Evolutionary conservation across 2,888 invertebrate species (phyloP).

Genomic region (Rhagonycha lutea): DNA sequence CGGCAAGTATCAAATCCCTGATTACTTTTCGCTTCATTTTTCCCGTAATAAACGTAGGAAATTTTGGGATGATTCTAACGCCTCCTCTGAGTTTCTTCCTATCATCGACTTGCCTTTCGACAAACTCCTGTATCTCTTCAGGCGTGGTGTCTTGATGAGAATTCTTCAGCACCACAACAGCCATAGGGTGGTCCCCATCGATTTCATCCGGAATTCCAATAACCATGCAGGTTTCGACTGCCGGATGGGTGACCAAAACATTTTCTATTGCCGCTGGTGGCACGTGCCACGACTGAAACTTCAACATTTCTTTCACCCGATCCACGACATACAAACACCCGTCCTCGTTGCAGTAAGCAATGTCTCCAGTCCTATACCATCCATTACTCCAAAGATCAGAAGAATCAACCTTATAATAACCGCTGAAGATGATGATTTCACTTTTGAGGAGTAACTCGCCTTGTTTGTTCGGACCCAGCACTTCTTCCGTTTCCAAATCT

Average conservation of each 20-base stretch:
- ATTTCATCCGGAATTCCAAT: conserved; percentile 46
- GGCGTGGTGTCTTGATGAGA: neutral
- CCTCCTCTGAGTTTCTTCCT: conserved; percentile 1
- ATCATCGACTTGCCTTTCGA: neutral
- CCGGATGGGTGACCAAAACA: conserved; percentile 43
- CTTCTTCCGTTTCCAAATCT: conserved; percentile 52
- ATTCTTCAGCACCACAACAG: conserved; percentile 38
- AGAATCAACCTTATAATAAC: conserved; percentile 57
- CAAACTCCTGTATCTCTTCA: neutral
- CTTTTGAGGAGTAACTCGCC: conserved; percentile 61
- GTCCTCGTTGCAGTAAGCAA: conserved; percentile 57
- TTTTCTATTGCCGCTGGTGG: conserved; percentile 45
- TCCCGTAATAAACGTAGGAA: neutral
- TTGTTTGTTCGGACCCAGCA: conserved; percentile 54
- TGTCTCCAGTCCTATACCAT: conserved; percentile 60
- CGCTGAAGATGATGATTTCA: conserved; percentile 44
- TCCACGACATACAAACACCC: conserved; percentile 57
- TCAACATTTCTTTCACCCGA: conserved; percentile 58
- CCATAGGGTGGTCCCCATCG: conserved; percentile 48
- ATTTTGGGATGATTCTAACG: neutral
- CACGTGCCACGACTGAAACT: conserved; percentile 59
- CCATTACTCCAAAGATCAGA: conserved; percentile 53
- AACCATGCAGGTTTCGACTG: conserved; percentile 41
- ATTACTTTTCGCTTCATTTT: neutral
- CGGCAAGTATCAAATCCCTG: neutral